phyloP scores from a whole-genome alignment of 35 echinoderm and acorn worm species.

The Heliocidaris erythrogramma region DNA sequence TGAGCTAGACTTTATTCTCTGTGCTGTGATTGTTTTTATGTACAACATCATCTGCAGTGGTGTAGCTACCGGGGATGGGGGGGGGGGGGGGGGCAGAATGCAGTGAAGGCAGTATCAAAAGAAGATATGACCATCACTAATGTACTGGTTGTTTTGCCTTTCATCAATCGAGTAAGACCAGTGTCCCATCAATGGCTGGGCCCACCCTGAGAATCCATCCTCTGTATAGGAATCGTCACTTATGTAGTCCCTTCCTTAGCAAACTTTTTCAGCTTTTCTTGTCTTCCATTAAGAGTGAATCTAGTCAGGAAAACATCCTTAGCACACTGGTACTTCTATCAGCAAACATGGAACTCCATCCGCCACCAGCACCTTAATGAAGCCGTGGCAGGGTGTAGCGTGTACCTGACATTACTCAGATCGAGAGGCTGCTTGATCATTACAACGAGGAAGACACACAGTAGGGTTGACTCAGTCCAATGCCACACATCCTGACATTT shows the following conservation, averaged over 20 bases:
- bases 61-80: no score
- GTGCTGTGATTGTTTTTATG: no score
- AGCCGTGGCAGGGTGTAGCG: neutral
- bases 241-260: neutral
- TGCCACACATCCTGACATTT: neutral
- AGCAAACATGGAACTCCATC: neutral
- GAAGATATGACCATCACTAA: no score
- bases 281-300: neutral
- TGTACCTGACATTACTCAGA: neutral
- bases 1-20: no score
- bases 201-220: neutral
- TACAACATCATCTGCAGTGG: no score
- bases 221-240: neutral
- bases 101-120: neutral
- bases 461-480: neutral
- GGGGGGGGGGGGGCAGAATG: no score
- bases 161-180: neutral
- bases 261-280: neutral
- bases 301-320: neutral
- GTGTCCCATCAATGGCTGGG: neutral
- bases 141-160: no score
- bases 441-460: neutral
- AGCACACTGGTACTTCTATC: neutral
- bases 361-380: neutral
- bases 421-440: neutral